phyloP scores from a whole-genome alignment of 1,140 invertebrate genomes.

The Whitmania pigra region DNA sequence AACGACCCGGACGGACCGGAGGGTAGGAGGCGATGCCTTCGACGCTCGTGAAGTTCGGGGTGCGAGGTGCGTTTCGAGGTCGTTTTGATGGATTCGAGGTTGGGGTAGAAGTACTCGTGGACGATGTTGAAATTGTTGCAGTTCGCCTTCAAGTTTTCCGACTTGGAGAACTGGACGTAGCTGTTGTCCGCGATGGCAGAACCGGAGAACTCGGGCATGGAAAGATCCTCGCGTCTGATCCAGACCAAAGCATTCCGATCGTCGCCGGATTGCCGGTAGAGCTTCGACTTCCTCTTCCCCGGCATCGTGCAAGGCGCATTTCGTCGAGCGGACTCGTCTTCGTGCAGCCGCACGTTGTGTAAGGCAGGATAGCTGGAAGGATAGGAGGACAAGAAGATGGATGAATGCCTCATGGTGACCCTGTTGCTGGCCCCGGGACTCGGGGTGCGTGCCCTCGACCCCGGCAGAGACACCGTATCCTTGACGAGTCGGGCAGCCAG shows the following conservation, averaged over 20 bases:
- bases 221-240: conserved; percentile 11
- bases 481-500: conserved; percentile 5
- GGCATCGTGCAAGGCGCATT: conserved; percentile 26
- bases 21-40: neutral
- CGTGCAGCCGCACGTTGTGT: neutral
- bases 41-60: neutral
- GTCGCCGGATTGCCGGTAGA: conserved; percentile 28
- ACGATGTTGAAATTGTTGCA: conserved; percentile 16
- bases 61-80: neutral
- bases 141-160: conserved; percentile 1
- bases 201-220: conserved; percentile 5
- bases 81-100: conserved; percentile 46
- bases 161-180: conserved; percentile 65
- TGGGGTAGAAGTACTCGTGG: conserved; percentile 70
- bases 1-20: neutral
- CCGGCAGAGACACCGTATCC: conserved; percentile 14
- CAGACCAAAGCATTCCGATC: conserved; percentile 25
- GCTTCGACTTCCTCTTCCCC: conserved; percentile 24
- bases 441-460: conserved; percentile 13
- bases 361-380: conserved; percentile 11
- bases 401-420: conserved; percentile 8
- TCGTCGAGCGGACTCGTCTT: neutral
- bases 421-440: conserved; percentile 2
- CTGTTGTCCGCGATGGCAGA: conserved; percentile 49
- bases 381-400: conserved; percentile 8